Evolutionary conservation across 2,888 invertebrate species (phyloP), one percentile per base, ranked within the genome.

Genomic region (Lepidochrysops patricia): DNA sequence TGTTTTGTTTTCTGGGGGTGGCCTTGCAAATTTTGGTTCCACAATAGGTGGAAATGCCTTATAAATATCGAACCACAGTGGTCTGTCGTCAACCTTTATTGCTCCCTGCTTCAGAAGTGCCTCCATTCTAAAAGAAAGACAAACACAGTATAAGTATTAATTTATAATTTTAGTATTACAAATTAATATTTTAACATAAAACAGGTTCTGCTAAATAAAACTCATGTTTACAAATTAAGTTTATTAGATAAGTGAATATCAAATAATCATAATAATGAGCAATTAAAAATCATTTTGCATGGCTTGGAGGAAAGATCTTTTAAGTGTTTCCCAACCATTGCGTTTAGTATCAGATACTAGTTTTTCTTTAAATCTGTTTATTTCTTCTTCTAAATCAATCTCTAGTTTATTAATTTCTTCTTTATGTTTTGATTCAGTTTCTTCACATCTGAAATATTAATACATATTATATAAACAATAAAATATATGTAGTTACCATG

Each of bases 61-160:
- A 77, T 98, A 98, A 23, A 99, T 87, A 75, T 97, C 95, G 76
- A 94, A 97, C 99, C 99, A 99, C 7, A 98, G 63, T 0, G 99
- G 99, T 65, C 94, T 91, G 70, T 98, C 97, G 67, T 94, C 93
- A 61, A 92, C 88, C 74, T 92, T 94, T 79, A 98, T 87, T 2
- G 95, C 97, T 56, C 95, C 95, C 23, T 95, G 91, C 62, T 92
- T 91, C 12, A 98, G 76, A 34, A 99, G 87, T 4, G 97, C 96
- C 68, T 92, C 91, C 1, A 94, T 90, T 77, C 97, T 96, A 75
- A 35, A 86, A 72, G 67, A 69, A 63, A 61, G 9, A 4, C 9
- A 49, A n/a, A n/a, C n/a, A n/a, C n/a, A n/a, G n/a, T n/a, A n/a
- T n/a, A n/a, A n/a, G n/a, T n/a, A n/a, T n/a, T n/a, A n/a, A n/a